These are phyloP conservation scores for Ceratothoa steindachneri DNA, from an alignment of 2,888 invertebrate species.

Conservation along the genomic window DNA sequence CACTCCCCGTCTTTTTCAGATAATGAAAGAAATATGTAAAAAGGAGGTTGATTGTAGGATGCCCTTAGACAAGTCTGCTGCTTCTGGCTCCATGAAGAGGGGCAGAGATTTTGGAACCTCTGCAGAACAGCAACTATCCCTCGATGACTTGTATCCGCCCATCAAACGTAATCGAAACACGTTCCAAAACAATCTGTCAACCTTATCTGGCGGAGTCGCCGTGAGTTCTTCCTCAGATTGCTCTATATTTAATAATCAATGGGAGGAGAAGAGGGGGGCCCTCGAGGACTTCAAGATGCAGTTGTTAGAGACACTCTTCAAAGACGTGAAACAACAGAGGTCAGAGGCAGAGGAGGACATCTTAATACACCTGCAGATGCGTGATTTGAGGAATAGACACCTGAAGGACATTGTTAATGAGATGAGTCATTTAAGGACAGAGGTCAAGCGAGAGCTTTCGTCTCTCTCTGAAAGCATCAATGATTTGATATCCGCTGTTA, in stretches of 20 bases:
- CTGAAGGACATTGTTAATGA: background rate
- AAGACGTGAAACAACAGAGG: background rate
- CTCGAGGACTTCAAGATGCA: background rate
- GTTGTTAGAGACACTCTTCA: background rate
- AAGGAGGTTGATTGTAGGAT: background rate
- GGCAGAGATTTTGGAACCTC: background rate
- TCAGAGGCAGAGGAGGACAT: background rate
- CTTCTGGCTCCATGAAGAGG: background rate
- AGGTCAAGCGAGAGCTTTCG: background rate
- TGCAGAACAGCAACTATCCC: background rate
- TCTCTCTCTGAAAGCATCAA: background rate
- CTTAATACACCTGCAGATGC: background rate
- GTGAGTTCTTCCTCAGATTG: background rate
- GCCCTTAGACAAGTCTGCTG: background rate
- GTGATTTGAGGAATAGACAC: background rate
- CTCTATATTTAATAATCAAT: background rate
- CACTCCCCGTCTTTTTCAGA: no score
- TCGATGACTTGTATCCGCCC: background rate
- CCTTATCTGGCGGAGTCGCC: background rate
- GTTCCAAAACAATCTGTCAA: background rate
- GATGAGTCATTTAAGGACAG: background rate
- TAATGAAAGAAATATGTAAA: background rate
- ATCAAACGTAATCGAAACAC: background rate
- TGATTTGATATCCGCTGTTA: background rate
- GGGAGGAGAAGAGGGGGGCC: background rate